Evolutionary conservation across 2,888 invertebrate species (phyloP), one percentile per base, ranked within the genome.

Genomic region (Deilephila elpenor): DNA sequence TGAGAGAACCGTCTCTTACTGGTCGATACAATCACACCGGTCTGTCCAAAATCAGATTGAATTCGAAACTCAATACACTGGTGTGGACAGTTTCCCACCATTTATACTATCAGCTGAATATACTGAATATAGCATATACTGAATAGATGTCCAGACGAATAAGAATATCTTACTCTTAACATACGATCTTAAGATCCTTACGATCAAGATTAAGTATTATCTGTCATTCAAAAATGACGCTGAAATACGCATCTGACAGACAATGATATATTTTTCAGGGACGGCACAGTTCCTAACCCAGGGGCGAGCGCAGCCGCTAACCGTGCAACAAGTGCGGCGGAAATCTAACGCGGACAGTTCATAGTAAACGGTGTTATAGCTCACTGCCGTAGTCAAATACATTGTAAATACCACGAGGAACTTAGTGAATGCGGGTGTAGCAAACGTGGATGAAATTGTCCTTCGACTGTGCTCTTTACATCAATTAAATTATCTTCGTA

Each of bases 301-400:
- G 79, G 89, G 92, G 73, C 93, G 92, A 78, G 89, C 91, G 74
- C 93, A 93, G 78, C 89, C 91, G 64, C 78, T 94, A 74, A 92
- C 88, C 73, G 87, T 92, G 59, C 94, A 93, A 59, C 94, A 93
- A 81, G 93, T 93, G 80, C 84, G 94, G 75, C 89, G 94, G 84
- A 94, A 94, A 92, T 94, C 94, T n/a, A 94, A 94, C 81, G 89
- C 93, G 59, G 94, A 94, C 85, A 93, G 93, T 86, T 94, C 93
- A 87, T 94, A 93, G 93, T 92, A 85, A 86, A 81, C 73, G 78
- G 25, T 64, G 64, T 51, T 44, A 29, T 32, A 44, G 5, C 51
- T 25, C 59, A 74, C 74, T 70, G 59, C 59, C 59, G 59, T 32
- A 72, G 71, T 67, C 14, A 37, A 71, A 67, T 51, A 59, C 62